These are phyloP conservation scores for Ganaspis brasiliensis DNA, from an alignment of 2,888 invertebrate genomes.

Conservation along the genomic window DNA sequence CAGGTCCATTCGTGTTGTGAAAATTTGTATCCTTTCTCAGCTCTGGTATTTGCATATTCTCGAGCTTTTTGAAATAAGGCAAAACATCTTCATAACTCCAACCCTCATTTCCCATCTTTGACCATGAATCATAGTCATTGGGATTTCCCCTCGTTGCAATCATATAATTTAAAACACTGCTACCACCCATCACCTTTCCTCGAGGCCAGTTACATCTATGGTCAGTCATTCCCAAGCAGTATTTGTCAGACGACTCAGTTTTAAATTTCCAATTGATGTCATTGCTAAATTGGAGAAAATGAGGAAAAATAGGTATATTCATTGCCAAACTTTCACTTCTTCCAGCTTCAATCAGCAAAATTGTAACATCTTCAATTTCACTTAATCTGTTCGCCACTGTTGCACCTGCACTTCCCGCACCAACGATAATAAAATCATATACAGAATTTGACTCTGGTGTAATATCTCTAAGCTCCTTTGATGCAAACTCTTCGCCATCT, in stretches of 20 bases:
- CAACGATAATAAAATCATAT: slow-evolving; percentile 90
- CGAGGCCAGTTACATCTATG: slow-evolving; percentile 77
- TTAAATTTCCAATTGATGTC: slow-evolving; percentile 91
- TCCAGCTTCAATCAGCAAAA: slow-evolving; percentile 89
- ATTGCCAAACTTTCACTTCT: slow-evolving; percentile 86
- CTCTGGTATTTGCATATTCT: slow-evolving; percentile 84
- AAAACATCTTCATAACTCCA: slow-evolving; percentile 89
- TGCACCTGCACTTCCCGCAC: slow-evolving; percentile 91
- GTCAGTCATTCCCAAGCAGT: slow-evolving; percentile 83
- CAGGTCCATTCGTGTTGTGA: slow-evolving; percentile 83
- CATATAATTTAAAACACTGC: slow-evolving; percentile 91
- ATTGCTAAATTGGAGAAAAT: slow-evolving; percentile 86
- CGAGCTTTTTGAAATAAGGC: slow-evolving; percentile 90
- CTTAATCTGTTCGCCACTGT: slow-evolving; percentile 88
- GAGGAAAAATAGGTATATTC: slow-evolving; percentile 89
- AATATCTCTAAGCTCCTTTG: slow-evolving; percentile 82
- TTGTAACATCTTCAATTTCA: slow-evolving; percentile 86
- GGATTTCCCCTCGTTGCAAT: slow-evolving; percentile 88
- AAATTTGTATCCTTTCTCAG: slow-evolving; percentile 79
- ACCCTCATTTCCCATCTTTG: slow-evolving; percentile 86
- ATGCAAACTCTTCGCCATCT: slow-evolving; percentile 82
- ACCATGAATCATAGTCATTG: slow-evolving; percentile 90
- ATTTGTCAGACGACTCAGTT: slow-evolving; percentile 88
- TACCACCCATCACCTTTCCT: slow-evolving; percentile 92
- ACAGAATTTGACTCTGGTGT: slow-evolving; percentile 81